Conservation (phyloP, 2,113 vertebrate species). For the Prionailurus viverrinus region DNA sequence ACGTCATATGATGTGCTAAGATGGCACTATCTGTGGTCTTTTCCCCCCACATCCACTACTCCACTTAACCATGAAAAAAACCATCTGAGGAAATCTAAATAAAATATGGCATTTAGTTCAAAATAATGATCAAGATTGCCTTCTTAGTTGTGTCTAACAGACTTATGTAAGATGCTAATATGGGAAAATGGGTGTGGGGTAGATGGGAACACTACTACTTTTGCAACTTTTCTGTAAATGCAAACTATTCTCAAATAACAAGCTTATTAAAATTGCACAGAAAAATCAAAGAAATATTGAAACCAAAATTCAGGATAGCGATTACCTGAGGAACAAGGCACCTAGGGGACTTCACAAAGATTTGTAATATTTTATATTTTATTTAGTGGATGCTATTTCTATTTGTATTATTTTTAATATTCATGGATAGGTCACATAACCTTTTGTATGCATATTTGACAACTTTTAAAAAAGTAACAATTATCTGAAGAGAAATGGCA, state of each 20-base stretch:
- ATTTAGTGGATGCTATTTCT: neutral
- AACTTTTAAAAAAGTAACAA: neutral
- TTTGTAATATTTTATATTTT: neutral
- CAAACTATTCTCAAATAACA: conserved; percentile 2
- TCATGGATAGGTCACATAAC: neutral
- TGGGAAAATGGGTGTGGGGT: neutral
- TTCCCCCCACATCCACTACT: neutral
- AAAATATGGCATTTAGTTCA: neutral
- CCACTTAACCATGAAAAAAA: neutral
- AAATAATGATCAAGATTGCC: neutral
- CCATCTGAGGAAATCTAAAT: neutral
- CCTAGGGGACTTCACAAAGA: neutral
- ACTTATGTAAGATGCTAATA: neutral
- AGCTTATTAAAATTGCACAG: neutral
- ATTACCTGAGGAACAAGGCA: neutral
- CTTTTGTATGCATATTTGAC: neutral
- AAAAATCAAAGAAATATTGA: neutral
- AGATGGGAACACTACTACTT: neutral
- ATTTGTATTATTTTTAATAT: neutral
- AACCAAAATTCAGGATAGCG: neutral
- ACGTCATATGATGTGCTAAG: neutral
- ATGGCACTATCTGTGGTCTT: neutral
- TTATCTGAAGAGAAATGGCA: neutral
- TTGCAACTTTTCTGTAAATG: neutral
- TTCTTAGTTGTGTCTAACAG: neutral